These are phyloP conservation scores for Brachionus rotundiformis DNA, from an alignment of 1,140 invertebrate genomes.

Conservation along the genomic window DNA sequence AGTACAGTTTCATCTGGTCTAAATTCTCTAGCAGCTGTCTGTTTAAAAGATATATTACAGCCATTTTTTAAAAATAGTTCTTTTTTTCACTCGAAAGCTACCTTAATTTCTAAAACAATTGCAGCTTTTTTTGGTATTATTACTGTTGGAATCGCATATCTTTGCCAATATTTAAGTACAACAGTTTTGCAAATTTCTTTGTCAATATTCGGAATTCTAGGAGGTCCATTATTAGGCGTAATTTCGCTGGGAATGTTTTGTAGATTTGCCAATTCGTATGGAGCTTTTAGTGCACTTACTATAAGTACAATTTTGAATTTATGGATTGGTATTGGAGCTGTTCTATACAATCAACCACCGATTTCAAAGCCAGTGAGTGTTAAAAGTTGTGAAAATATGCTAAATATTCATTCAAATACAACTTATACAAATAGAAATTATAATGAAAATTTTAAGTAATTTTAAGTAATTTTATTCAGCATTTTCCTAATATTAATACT, in stretches of 20 bases:
- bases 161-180: slow-evolving; percentile 55
- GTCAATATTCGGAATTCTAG: slow-evolving; percentile 60
- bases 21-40: slow-evolving; percentile 85
- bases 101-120: slow-evolving; percentile 31
- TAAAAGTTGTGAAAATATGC: slow-evolving; percentile 1
- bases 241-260: slow-evolving; percentile 48
- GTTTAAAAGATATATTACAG: slow-evolving; percentile 73
- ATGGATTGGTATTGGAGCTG: slow-evolving; percentile 44
- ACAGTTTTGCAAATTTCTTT: slow-evolving; percentile 58
- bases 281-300: slow-evolving; percentile 44
- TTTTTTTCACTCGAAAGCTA: not conserved
- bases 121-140: slow-evolving; percentile 63
- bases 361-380: not conserved
- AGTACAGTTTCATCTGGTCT: slow-evolving; percentile 88
- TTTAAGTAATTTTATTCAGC: no score
- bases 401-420: not conserved
- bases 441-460: slow-evolving; percentile 15
- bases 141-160: slow-evolving; percentile 57
- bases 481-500: no score
- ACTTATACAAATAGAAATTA: no score
- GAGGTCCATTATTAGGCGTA: slow-evolving; percentile 58
- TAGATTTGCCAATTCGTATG: slow-evolving; percentile 44
- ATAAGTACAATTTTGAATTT: slow-evolving; percentile 38
- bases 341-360: not conserved
- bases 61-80: not conserved